Evolutionary conservation across 1,140 invertebrate species (phyloP), one percentile per base, ranked within the genome.

Genomic region (Sogatella furcifera): DNA sequence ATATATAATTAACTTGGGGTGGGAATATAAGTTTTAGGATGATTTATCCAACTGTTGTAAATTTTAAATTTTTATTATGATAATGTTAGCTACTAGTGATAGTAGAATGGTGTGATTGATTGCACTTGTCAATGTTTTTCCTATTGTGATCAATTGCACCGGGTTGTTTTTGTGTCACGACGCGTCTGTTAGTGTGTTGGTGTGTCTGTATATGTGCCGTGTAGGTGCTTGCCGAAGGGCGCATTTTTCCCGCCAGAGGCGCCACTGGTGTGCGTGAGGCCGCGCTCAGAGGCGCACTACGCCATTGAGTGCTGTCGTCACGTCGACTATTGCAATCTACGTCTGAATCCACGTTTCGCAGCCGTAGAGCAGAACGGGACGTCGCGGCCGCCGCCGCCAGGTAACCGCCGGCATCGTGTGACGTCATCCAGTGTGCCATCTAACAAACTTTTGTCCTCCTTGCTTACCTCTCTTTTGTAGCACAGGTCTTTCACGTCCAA

Each of bases 241-340:
- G 72, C 81, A 64, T 83, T 83, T 78, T 84, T 88, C 70, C 87
- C 87, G 67, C 84, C 84, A 65, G 86, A 86, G 74, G 75, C 78
- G 64, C 82, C 85, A 44, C 72, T 78, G 64, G 76, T 73, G 75
- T 89, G 86, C 75, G 75, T 71, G 71, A 71, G 70, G 70, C 66
- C 71, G 69, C 69, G 68, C 43, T 69, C 68, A 52, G 72, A 69
- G 44, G 65, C 68, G 57, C 68, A 70, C 57, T 68, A 64, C 72
- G 76, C 78, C 72, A 76, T 82, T 74, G 75, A 79, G 66, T 86
- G 84, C 78, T 87, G 85, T 77, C 79, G 79, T 71, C 71, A 77
- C 58, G 63, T 64, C 69, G 79, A 84, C 76, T 80, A 76, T 76
- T 84, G 82, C 76, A 84, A 84, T 77, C 71, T 69, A 66, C 70